phyloP scores from a whole-genome alignment of 30 jellyfish, hydroid and myxozoan genomes.

The Pseudorhiza aurosa region DNA sequence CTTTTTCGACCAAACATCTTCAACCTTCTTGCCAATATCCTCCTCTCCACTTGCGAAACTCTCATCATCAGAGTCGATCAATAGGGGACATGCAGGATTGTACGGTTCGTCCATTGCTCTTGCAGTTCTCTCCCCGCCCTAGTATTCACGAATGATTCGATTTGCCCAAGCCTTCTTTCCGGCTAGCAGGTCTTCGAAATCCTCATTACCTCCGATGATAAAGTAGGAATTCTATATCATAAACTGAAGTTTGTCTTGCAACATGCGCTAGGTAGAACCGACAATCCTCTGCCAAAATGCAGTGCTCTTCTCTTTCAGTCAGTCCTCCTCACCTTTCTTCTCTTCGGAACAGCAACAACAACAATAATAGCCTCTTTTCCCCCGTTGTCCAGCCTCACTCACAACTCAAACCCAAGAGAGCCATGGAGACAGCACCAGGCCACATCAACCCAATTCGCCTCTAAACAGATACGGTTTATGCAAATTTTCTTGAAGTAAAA shows the following conservation, averaged over 20 bases:
- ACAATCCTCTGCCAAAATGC: too few relatives aligned
- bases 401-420: too few relatives aligned
- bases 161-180: not conserved
- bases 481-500: too few relatives aligned
- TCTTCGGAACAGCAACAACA: not conserved
- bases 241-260: too few relatives aligned
- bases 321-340: not conserved
- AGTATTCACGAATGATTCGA: not conserved
- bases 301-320: not conserved
- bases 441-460: too few relatives aligned
- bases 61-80: constrained; percentile 50
- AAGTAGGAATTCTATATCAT: too few relatives aligned
- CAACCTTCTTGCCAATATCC: not conserved
- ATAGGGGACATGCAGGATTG: constrained; percentile 63
- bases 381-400: not conserved
- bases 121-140: not conserved
- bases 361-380: not conserved
- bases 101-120: constrained; percentile 55
- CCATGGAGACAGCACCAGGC: too few relatives aligned
- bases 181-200: not conserved
- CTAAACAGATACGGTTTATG: too few relatives aligned
- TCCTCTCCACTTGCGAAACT: constrained; percentile 31
- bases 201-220: not conserved
- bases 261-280: too few relatives aligned
- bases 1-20: constrained; percentile 1